Evolutionary conservation across 2,888 invertebrate genomes (phyloP).

Genomic region (Drosophila vallismaia): DNA sequence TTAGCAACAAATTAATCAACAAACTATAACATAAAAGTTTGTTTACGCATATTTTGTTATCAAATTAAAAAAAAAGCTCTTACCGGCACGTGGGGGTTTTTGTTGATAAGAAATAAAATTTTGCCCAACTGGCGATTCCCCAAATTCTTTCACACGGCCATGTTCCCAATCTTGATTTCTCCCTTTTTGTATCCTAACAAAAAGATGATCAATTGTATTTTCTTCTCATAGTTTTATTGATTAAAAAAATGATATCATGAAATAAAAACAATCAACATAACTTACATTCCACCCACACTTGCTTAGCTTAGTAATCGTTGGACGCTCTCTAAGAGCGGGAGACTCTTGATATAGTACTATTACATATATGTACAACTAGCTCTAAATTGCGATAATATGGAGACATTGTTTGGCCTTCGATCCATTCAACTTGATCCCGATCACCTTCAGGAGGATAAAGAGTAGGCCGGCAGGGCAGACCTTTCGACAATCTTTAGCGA

Average conservation of each 20-base stretch:
- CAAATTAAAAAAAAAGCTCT: neutral
- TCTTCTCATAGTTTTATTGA: neutral
- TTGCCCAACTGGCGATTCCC: neutral
- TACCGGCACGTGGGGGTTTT: neutral
- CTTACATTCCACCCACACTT: constrained; percentile 33
- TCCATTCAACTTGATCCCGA: neutral
- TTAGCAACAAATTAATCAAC: neutral
- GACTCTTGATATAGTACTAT: constrained; percentile 26
- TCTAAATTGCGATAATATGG: constrained; percentile 7
- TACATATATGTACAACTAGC: constrained; percentile 29
- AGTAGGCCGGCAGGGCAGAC: constrained; percentile 59
- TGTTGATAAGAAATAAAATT: neutral
- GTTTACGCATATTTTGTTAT: neutral
- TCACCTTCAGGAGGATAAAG: constrained; percentile 63
- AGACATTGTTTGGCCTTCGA: constrained; percentile 20
- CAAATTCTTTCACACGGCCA: neutral
- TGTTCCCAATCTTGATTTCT: neutral
- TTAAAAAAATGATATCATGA: constrained; percentile 13
- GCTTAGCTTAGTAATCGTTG: constrained; percentile 25
- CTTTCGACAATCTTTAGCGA: constrained; percentile 68
- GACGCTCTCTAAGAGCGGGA: constrained; percentile 28
- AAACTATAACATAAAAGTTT: neutral
- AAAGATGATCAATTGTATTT: neutral
- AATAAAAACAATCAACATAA: constrained; percentile 28
- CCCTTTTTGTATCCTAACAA: neutral